These are phyloP conservation scores for Dasyurus viverrinus DNA, from an alignment of 2,113 vertebrate species.

Conservation along the genomic window DNA sequence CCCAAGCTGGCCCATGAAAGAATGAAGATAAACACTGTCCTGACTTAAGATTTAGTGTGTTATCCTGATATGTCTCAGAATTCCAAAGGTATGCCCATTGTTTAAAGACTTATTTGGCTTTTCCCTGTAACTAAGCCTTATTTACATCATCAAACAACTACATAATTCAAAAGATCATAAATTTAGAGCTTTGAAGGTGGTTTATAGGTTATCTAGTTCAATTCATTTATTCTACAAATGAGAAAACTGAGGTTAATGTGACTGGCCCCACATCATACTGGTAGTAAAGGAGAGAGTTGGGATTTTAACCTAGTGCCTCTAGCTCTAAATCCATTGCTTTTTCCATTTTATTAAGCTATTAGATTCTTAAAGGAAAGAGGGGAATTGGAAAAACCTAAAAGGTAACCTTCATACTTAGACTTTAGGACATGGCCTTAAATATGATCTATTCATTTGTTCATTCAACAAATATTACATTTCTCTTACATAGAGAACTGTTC, in stretches of 20 bases:
- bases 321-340: background rate
- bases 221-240: background rate
- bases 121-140: too few relatives aligned
- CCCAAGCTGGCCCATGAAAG: background rate
- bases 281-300: background rate
- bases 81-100: too few relatives aligned
- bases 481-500: background rate
- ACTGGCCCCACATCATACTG: background rate
- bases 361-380: background rate
- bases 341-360: background rate
- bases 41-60: too few relatives aligned
- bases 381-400: background rate
- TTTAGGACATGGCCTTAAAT: background rate
- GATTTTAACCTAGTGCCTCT: background rate
- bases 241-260: background rate
- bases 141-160: too few relatives aligned
- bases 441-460: background rate
- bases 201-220: background rate
- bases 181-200: background rate
- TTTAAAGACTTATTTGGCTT: too few relatives aligned
- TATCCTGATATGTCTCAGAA: too few relatives aligned
- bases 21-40: background rate
- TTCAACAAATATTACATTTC: background rate
- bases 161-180: too few relatives aligned
- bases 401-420: background rate